Evolutionary conservation across 2,797 vertebrate species (phyloP), one percentile per base, ranked within the genome.

Genomic region (Tiaroga cobitis): DNA sequence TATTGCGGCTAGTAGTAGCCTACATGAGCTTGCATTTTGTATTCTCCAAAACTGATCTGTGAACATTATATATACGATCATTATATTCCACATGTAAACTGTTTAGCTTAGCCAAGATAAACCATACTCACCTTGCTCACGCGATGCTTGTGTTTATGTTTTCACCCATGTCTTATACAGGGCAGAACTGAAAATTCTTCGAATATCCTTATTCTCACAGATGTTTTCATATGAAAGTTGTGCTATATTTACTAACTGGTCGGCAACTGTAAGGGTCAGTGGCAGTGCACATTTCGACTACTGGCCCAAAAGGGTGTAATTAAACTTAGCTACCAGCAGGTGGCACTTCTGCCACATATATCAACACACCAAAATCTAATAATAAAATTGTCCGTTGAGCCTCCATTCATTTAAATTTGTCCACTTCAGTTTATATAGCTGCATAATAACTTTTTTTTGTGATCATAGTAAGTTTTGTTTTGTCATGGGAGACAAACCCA

Each of bases 261-360:
- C 7, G 6, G 21, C 51, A 61, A 29, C 70, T 32, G n/a, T n/a
- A n/a, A n/a, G n/a, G n/a, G n/a, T n/a, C n/a, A n/a, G n/a, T 63
- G 59, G 37, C 24, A 41, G 34, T 16, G 46, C 46, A 49, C 80
- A 61, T 2, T 39, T 43, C 16, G 51, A 78, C 10, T 56, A 85
- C 18, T 41, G n/a, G 6, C 24, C 56, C 76, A 32, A 8, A 68
- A 72, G 18, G 34, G 24, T 68, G 18, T 61, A 49, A 78, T 73
- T 26, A 39, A 46, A 76, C 29, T 9, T 32, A 61, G 11, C 65
- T 68, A 72, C 90, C 91, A 90, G 82, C 78, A 87, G 91, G 88
- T 87, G 91, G 86, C 87, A 87, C 82, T 81, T 86, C 81, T 84
- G 81, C 68, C 78, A 85, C 86, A 85, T 80, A 85, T 81, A 46